These are phyloP conservation scores for Serilophus lunatus DNA, from an alignment of 2,113 vertebrate genomes.

Conservation along the genomic window DNA sequence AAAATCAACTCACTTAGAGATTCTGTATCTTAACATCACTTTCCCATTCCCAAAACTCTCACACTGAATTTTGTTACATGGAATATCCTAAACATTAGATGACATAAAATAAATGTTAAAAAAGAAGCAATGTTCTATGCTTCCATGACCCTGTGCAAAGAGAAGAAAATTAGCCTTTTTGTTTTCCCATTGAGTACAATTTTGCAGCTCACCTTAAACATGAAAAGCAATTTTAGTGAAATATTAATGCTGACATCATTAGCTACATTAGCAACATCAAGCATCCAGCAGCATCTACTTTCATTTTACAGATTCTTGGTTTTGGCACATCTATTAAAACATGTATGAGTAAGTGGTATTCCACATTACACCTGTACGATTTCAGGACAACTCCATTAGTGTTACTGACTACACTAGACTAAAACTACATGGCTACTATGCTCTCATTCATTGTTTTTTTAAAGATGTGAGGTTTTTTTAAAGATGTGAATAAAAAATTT, in stretches of 20 bases:
- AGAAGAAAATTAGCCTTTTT: neutral
- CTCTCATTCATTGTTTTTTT: neutral
- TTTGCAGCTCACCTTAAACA: neutral
- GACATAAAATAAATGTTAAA: neutral
- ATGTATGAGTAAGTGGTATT: neutral
- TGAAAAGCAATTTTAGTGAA: neutral
- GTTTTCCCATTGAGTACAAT: neutral
- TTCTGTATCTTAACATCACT: neutral
- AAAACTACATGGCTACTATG: neutral
- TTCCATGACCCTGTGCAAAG: neutral
- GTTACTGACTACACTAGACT: neutral
- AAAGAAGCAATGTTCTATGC: neutral
- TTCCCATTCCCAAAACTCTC: neutral
- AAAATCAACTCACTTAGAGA: neutral
- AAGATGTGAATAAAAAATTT: neutral
- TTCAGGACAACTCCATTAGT: neutral
- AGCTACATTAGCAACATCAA: neutral
- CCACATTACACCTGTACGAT: neutral
- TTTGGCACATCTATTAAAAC: constrained; percentile 15
- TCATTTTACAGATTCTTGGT: neutral
- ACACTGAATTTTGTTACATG: neutral
- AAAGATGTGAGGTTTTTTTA: neutral
- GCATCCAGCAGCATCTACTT: neutral
- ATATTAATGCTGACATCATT: constrained; percentile 5
- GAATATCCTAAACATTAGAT: neutral